phyloP scores from a whole-genome alignment of 2,113 vertebrate species.

The Pristiophorus japonicus region DNA sequence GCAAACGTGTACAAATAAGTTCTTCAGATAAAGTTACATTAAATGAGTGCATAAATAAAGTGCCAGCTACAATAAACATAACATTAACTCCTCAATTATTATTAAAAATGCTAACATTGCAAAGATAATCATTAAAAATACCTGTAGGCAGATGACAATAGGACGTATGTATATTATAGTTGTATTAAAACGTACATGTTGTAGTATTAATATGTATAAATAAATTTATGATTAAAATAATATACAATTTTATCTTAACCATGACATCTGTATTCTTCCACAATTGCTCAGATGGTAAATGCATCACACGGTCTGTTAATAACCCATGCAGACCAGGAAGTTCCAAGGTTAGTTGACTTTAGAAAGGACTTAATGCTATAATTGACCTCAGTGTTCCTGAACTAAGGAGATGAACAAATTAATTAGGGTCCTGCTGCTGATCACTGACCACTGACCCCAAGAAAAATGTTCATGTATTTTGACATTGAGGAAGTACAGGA shows the following conservation, averaged over 20 bases:
- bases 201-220: background rate
- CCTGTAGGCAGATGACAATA: background rate
- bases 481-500: background rate
- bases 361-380: background rate
- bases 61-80: background rate
- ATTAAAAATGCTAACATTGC: background rate
- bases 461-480: background rate
- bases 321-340: background rate
- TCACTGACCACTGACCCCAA: too few species aligned
- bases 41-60: background rate
- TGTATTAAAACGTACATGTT: background rate
- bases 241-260: background rate
- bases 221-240: background rate
- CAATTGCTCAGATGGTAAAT: background rate
- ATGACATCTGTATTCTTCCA: background rate
- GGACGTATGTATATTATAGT: background rate
- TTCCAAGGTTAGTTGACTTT: background rate
- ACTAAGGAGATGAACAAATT: background rate
- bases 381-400: background rate
- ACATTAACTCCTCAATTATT: background rate
- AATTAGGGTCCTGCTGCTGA: background rate
- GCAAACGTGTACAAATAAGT: background rate
- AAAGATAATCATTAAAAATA: background rate
- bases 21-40: constrained; percentile 28
- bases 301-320: background rate